Percentiles rank a stretch among this genome's conserved stretches.
Evolutionary conservation across 2,113 vertebrate species (phyloP).

Genomic region (Larimichthys polyactis): DNA sequence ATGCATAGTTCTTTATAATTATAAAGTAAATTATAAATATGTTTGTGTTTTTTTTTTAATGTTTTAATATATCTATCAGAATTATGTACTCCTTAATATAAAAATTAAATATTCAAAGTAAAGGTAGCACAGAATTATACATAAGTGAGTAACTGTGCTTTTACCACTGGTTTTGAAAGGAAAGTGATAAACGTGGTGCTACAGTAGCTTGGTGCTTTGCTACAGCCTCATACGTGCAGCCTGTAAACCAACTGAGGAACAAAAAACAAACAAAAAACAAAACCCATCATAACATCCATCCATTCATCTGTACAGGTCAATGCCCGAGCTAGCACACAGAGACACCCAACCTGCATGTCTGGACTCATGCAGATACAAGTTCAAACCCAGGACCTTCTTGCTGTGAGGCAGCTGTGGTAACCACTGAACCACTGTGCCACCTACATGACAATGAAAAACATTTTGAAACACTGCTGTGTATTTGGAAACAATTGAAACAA

Average conservation of each 20-base stretch:
- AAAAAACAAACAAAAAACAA: no score
- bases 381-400: constrained; percentile 8
- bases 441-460: neutral
- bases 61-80: no score
- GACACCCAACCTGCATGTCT: constrained; percentile 1
- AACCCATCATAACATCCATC: neutral
- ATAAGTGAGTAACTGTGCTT: neutral
- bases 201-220: neutral
- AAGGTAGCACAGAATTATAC: neutral
- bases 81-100: no score
- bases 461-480: neutral
- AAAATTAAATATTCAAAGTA: neutral
- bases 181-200: neutral
- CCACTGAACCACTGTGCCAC: neutral
- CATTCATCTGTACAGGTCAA: neutral
- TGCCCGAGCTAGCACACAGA: neutral
- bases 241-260: no score
- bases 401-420: neutral
- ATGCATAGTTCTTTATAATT: no score
- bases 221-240: no score
- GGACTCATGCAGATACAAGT: neutral
- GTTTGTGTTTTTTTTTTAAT: no score
- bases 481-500: constrained; percentile 26
- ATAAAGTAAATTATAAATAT: no score
- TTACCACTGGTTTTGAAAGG: no score